A percentile compares a stretch with the other conserved stretches of the same genome.
phyloP scores from a whole-genome alignment of 2,797 vertebrate genomes.

The Trachurus trachurus region DNA sequence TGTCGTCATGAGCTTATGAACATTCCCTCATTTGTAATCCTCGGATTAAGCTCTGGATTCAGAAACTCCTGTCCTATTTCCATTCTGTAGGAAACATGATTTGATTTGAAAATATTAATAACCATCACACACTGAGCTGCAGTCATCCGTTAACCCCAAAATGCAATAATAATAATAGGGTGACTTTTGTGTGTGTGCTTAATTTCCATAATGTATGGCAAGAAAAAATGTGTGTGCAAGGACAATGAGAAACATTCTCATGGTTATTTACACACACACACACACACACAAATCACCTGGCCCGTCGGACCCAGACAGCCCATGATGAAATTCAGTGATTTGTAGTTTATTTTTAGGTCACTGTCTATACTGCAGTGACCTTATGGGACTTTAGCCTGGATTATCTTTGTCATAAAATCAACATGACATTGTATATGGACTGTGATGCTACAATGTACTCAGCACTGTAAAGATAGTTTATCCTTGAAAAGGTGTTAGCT shows the following conservation, averaged over 20 bases:
- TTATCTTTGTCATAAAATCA: conserved; percentile 51
- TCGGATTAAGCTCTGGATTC: conserved; percentile 72
- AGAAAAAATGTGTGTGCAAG: not conserved
- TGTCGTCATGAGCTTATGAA: conserved; percentile 55
- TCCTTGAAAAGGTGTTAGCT: conserved; percentile 14
- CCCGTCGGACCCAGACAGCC: conserved; percentile 27
- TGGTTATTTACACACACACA: conserved; percentile 25
- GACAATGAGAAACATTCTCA: not conserved
- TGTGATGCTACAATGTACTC: conserved; percentile 36
- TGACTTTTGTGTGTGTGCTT: conserved; percentile 30
- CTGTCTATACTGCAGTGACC: conserved; percentile 13
- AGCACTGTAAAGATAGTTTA: conserved; percentile 14
- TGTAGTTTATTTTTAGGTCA: conserved; percentile 64
- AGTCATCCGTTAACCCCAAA: conserved; percentile 50
- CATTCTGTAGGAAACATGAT: conserved; percentile 72
- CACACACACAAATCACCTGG: conserved; percentile 37
- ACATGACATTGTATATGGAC: conserved; percentile 22
- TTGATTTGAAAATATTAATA: conserved; percentile 80
- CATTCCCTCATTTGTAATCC: conserved; percentile 76
- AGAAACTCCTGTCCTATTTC: conserved; percentile 74
- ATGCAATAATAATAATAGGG: conserved; percentile 62
- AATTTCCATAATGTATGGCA: conserved; percentile 47
- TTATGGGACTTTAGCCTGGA: conserved; percentile 43
- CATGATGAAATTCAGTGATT: conserved; percentile 58
- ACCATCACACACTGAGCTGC: conserved; percentile 57